Evolutionary conservation across 2,888 invertebrate species (phyloP).

Genomic region (Anoncus sp.): DNA sequence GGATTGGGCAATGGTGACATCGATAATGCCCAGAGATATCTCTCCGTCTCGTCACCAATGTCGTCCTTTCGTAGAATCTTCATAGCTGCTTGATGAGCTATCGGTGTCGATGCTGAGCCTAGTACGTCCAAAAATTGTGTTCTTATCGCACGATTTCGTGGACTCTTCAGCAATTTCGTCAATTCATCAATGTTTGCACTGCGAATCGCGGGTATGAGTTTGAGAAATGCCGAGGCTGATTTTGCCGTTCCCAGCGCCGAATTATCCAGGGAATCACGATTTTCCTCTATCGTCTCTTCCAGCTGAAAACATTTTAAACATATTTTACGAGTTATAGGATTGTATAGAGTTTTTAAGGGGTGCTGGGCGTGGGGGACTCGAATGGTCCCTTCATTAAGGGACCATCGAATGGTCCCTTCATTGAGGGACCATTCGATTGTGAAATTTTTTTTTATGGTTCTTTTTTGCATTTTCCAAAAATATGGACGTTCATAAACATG

Average conservation of each 20-base stretch:
- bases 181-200: constrained; percentile 86
- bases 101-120: constrained; percentile 88
- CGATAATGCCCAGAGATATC: constrained; percentile 90
- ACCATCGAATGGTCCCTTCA: no score
- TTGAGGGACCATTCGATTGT: no score
- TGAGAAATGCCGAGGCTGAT: constrained; percentile 87
- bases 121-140: constrained; percentile 88
- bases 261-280: constrained; percentile 84
- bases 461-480: no score
- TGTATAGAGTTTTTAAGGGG: background rate
- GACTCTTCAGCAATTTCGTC: constrained; percentile 85
- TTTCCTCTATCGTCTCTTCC: constrained; percentile 84
- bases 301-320: constrained; percentile 82
- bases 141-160: constrained; percentile 86
- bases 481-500: no score
- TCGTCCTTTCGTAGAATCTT: constrained; percentile 86
- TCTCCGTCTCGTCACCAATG: constrained; percentile 86
- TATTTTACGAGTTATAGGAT: background rate
- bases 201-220: constrained; percentile 87
- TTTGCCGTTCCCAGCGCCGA: constrained; percentile 87
- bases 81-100: constrained; percentile 88
- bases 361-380: no score
- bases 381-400: no score
- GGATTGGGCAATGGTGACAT: constrained; percentile 87
- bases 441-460: no score